Base-by-base conservation (phyloP, 2,113 vertebrate genomes). In the Chauna torquata region DNA sequence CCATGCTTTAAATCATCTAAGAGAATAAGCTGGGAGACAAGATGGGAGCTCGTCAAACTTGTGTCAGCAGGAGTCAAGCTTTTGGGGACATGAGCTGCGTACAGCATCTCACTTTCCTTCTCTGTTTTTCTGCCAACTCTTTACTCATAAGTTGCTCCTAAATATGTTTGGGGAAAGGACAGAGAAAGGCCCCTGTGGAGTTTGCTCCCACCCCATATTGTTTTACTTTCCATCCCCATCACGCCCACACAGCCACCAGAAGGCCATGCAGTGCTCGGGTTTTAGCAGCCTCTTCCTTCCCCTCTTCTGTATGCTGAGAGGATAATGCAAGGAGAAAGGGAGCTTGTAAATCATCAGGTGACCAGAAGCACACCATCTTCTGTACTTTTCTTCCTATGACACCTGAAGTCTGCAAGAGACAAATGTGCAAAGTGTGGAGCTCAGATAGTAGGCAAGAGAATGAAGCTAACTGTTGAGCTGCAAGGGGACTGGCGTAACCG, bases 51-150 rank as follows among this genome's bases (percentile, higher is more conserved):
- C n/a, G 76, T 36, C 64, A 78, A 36, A 32, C 45, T 24, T 32
- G 42, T 44, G 38, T 50, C 72, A 59, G 47, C 30, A 55, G 36
- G 22, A 77, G 27, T 19, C 4, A 5, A 49, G 47, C 44, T 75
- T 80, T 27, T 2, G 1, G 50, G 69, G 28, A 71, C 25, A 64
- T 18, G 11, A 77, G n/a, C 45, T 38, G 42, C 59, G 22, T 10
- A 32, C 45, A 44, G 27, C 49, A 58, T 82, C 0, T 0, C 0
- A 0, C 42, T 70, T 84, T 62, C 8, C 42, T 74, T 13, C 68
- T 72, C 47, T 71, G 32, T 30, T 72, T 84, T 84, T 65, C 69
- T 91, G 47, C 13, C 5, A 34, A 3, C 16, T 68, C 44, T 36
- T 85, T 47, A 68, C 16, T 88, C 0, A 0, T 55, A 3, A n/a